phyloP scores from a whole-genome alignment of 2,113 vertebrate species.

The Gorsachius goisagi region DNA sequence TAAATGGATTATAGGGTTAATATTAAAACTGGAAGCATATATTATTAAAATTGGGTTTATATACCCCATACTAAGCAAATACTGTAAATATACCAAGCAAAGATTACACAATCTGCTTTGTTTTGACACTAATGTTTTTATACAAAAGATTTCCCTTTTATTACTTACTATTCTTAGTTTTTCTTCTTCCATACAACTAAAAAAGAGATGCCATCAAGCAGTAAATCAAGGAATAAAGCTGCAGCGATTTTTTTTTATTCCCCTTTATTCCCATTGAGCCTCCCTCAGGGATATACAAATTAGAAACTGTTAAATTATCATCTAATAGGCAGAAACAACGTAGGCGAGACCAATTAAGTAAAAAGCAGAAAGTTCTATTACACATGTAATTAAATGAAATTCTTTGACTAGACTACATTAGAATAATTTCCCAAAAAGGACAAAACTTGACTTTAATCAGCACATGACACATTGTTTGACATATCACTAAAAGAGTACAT shows the following conservation, averaged over 20 bases:
- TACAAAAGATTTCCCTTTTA: neutral
- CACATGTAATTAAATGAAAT: conserved; percentile 44
- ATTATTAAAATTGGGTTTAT: neutral
- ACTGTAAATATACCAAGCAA: neutral
- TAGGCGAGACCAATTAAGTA: conserved; percentile 68
- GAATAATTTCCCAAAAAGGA: conserved; percentile 20
- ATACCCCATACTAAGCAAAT: neutral
- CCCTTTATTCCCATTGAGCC: conserved; percentile 44
- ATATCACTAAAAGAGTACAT: neutral
- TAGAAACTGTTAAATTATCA: conserved; percentile 72
- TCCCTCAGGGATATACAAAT: conserved; percentile 45
- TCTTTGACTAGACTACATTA: conserved; percentile 37
- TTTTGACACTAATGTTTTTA: neutral
- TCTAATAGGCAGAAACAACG: conserved; percentile 73
- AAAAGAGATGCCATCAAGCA: neutral
- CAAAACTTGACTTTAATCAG: conserved; percentile 9
- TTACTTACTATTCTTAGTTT: neutral
- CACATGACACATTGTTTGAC: neutral
- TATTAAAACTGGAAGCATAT: neutral
- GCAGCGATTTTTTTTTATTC: conserved; percentile 14
- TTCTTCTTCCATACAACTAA: neutral
- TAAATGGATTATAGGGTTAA: neutral
- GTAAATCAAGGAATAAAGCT: neutral
- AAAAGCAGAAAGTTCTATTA: conserved; percentile 54
- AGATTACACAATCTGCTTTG: neutral